Conservation (phyloP, 2,888 invertebrate genomes). For the Stegana nigrithorax region DNA sequence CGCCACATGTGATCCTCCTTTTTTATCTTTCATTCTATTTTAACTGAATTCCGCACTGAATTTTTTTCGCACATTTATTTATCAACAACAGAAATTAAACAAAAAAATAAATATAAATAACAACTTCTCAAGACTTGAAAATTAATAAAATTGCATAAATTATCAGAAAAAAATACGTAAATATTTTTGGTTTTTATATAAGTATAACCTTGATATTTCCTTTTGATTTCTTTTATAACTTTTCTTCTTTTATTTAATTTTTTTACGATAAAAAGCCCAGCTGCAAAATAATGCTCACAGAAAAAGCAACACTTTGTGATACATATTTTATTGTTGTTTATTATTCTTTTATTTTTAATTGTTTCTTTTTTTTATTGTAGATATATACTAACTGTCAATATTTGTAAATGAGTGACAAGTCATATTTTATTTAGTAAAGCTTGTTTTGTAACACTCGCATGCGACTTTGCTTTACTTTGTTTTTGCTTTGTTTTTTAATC, state of each 20-base stretch:
- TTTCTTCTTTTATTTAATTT: conserved; percentile 14
- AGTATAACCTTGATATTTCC: conserved; percentile 51
- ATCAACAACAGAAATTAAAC: background rate
- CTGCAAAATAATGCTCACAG: background rate
- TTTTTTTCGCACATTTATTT: background rate
- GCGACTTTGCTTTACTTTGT: background rate
- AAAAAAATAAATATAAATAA: background rate
- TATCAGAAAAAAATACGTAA: background rate
- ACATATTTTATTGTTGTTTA: no score
- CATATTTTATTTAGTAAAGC: background rate
- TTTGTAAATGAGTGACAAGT: background rate
- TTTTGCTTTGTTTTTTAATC: background rate
- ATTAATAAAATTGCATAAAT: background rate
- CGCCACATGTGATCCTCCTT: background rate
- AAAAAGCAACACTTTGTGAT: background rate
- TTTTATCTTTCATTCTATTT: background rate
- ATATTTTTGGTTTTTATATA: background rate
- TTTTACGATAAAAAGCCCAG: conserved; percentile 4
- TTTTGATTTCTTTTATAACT: conserved; percentile 26
- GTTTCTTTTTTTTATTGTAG: no score
- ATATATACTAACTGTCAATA: background rate
- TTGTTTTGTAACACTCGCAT: background rate
- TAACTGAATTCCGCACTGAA: background rate
- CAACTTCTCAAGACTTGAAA: no score
- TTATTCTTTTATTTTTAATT: no score